Evolutionary conservation across 53 echinoderm and acorn worm species (phyloP), one percentile per base, ranked within the genome.

Genomic region (Stichopus horrens): DNA sequence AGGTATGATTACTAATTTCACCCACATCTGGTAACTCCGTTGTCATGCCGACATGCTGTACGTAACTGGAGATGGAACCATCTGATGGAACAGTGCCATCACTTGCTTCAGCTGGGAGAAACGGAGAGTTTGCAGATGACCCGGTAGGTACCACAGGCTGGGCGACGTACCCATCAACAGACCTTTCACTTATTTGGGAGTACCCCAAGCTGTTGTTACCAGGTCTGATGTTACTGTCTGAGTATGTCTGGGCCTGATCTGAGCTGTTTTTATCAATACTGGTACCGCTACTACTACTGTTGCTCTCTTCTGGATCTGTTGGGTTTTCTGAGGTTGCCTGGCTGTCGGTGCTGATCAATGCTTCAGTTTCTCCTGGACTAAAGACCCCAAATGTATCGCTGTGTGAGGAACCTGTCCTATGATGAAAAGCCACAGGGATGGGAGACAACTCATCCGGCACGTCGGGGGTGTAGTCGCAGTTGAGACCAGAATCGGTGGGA

Each of bases 401-500:
- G 56, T 4, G 4, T 6, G 81, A 19, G 21, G 81, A 8, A 58
- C 1, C 22, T 7, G 56, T 81, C 21, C 11, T 7, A 5, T 55
- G 81, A 56, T 16, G 81, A 58, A 81, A 81, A 22, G 81, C 56
- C 56, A 81, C 58, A 57, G 81, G 81, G 4, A 81, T 81, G 7
- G 81, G 81, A 57, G 81, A 81, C 58, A 58, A 21, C 7, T 81
- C 81, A 57, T 22, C 57, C 8, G 8, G n/a, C 9, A 20, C 9
- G 11, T 57, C 81, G 4, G 23, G 20, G 22, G 58, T 57, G 7
- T 81, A 56, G 58, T 81, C 81, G 11, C 81, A 81, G 57, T 81
- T 56, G 8, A 81, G 57, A 21, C 81, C 81, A 5, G 81, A 81
- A 56, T 81, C 81, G 7, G 81, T 81, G 55, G 81, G 81, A 53